Evolutionary conservation across 2,888 invertebrate species (phyloP).

Genomic region (Bembecia ichneumoniformis): DNA sequence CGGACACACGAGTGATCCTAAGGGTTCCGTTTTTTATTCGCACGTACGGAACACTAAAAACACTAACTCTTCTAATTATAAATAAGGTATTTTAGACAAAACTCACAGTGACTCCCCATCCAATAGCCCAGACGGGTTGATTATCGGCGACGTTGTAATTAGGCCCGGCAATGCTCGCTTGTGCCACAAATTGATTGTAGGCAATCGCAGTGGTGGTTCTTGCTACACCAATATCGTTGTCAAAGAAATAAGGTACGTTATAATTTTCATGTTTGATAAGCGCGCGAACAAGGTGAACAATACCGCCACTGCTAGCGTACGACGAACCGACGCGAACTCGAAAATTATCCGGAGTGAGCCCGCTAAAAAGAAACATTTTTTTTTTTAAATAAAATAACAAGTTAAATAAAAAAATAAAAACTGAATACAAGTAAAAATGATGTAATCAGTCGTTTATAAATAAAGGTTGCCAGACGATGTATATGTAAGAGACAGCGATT

Average conservation of each 20-base stretch:
- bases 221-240: slow-evolving; percentile 43
- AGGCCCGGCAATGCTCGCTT: slow-evolving; percentile 25
- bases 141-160: slow-evolving; percentile 30
- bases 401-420: too few relatives aligned
- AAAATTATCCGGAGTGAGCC: slow-evolving; percentile 14
- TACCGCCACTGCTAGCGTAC: slow-evolving; percentile 28
- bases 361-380: too few relatives aligned
- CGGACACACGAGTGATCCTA: too few relatives aligned
- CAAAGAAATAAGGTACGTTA: slow-evolving; percentile 13
- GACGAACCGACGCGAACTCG: slow-evolving; percentile 33
- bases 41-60: too few relatives aligned
- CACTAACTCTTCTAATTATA: too few relatives aligned
- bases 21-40: too few relatives aligned
- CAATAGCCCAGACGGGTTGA: slow-evolving; percentile 40
- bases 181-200: slow-evolving; percentile 17
- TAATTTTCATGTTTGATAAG: slow-evolving; percentile 34
- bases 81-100: too few relatives aligned
- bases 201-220: slow-evolving; percentile 20
- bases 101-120: slow-evolving; percentile 55
- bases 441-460: too few relatives aligned
- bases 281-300: slow-evolving; percentile 12
- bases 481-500: too few relatives aligned
- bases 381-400: too few relatives aligned
- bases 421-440: too few relatives aligned
- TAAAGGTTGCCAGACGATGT: too few relatives aligned